These are phyloP conservation scores for Heliothis subflexa DNA, from an alignment of 1,140 invertebrate species.

Conservation along the genomic window DNA sequence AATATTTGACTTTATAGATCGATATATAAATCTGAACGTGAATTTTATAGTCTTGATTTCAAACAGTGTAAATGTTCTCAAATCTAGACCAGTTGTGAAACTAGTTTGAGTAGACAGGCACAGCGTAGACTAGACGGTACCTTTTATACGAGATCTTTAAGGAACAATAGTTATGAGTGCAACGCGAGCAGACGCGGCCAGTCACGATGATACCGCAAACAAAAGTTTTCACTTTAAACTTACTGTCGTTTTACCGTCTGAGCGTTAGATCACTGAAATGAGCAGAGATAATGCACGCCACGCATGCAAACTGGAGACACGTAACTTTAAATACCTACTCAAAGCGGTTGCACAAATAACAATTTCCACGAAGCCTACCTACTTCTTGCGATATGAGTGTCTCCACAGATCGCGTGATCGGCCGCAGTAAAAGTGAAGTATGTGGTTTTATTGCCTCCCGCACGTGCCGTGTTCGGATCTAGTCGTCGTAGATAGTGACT, in stretches of 20 bases:
- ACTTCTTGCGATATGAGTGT: conserved; percentile 52
- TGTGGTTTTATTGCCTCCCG: conserved; percentile 57
- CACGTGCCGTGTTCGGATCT: conserved; percentile 47
- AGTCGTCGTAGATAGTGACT: conserved; percentile 31
- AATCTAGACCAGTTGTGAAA: conserved; percentile 21
- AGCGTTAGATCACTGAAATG: conserved; percentile 28
- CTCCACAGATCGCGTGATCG: conserved; percentile 63
- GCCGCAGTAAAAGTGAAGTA: conserved; percentile 63
- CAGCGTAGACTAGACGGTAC: conserved; percentile 8
- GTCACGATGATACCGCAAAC: conserved; percentile 19
- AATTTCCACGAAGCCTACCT: conserved; percentile 53
- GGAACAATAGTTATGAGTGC: conserved; percentile 25
- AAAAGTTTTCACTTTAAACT: conserved; percentile 46
- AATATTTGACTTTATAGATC: conserved; percentile 1
- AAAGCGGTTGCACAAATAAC: conserved; percentile 51
- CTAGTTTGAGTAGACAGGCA: conserved; percentile 20
- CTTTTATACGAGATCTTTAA: conserved; percentile 3
- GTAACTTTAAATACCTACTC: conserved; percentile 59
- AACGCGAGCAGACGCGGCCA: conserved; percentile 22
- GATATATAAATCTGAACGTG: not conserved
- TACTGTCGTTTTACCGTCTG: conserved; percentile 28
- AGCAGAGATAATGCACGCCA: conserved; percentile 39
- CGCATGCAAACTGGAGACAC: conserved; percentile 52
- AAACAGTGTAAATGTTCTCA: conserved; percentile 8
- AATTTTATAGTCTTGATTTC: conserved; percentile 10